phyloP scores from a whole-genome alignment of 2,888 invertebrate species.

The Platycnemis pennipes region DNA sequence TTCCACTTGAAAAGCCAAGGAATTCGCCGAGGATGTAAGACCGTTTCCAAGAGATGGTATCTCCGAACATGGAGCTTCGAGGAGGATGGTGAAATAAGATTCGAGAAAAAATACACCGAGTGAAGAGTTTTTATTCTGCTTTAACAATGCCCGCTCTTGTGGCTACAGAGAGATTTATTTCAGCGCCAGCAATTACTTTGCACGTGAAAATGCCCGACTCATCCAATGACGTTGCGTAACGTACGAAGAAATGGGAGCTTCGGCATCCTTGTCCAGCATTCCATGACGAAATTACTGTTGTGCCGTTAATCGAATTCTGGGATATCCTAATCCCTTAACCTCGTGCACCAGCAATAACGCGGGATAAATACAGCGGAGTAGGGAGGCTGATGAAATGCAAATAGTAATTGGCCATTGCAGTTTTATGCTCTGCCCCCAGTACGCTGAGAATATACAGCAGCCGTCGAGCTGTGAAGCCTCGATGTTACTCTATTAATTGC shows the following conservation, averaged over 20 bases:
- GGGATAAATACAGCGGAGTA: too few species aligned
- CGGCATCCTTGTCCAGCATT: not conserved
- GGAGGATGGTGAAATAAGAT: not conserved
- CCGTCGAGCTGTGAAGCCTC: too few species aligned
- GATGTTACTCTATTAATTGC: too few species aligned
- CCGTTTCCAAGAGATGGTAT: not conserved
- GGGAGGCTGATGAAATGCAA: too few species aligned
- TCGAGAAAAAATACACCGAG: not conserved
- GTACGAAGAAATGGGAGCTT: not conserved
- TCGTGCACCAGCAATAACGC: too few species aligned
- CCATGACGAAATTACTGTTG: not conserved
- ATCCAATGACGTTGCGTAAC: not conserved
- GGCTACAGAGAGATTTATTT: not conserved
- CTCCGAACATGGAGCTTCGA: conserved; percentile 71
- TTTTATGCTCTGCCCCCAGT: too few species aligned
- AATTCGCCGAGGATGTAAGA: not conserved
- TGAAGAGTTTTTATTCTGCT: not conserved
- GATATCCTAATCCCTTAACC: too few species aligned
- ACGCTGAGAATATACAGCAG: too few species aligned
- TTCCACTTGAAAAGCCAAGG: not conserved
- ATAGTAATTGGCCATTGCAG: too few species aligned
- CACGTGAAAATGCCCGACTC: not conserved
- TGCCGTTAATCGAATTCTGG: too few species aligned
- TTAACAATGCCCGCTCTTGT: not conserved
- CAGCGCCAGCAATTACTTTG: not conserved